Percentiles rank a stretch among this genome's conserved stretches.
These are phyloP conservation scores for Cygnus atratus DNA, from an alignment of 2,113 vertebrate species.

Conservation along the genomic window DNA sequence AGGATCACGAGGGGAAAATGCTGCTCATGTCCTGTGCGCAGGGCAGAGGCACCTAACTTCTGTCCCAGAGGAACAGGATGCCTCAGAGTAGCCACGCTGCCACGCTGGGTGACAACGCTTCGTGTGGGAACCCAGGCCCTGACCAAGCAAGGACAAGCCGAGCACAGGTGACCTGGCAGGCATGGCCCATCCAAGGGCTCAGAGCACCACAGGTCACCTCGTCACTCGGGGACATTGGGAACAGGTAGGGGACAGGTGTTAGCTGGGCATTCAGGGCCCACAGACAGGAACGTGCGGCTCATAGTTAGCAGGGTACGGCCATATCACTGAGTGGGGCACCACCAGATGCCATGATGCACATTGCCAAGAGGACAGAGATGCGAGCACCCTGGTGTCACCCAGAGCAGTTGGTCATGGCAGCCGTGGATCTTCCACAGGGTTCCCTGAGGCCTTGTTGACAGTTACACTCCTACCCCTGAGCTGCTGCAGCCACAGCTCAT, in stretches of 20 bases:
- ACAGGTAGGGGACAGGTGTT: no score
- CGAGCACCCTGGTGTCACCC: background rate
- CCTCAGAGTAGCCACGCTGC: rapidly evolving
- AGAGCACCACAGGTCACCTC: background rate
- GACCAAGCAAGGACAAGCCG: background rate
- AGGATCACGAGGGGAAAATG: background rate
- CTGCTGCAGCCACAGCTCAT: rapidly evolving
- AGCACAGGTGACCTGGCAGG: background rate
- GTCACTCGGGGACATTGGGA: background rate
- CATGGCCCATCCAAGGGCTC: background rate
- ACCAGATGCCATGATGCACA: background rate
- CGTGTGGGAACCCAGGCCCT: background rate
- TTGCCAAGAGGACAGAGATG: background rate
- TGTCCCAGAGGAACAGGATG: background rate
- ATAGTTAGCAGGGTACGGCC: background rate
- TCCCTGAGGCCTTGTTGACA: rapidly evolving
- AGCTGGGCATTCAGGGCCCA: rapidly evolving
- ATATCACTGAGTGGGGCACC: background rate
- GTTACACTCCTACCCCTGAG: background rate
- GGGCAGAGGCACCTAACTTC: background rate
- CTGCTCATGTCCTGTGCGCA: background rate
- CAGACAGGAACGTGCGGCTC: background rate
- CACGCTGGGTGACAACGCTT: rapidly evolving
- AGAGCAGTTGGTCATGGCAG: background rate
- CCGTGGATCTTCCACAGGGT: background rate